Conservation (phyloP, 1,140 invertebrate species). For the Pseudomyrmex concolor region DNA sequence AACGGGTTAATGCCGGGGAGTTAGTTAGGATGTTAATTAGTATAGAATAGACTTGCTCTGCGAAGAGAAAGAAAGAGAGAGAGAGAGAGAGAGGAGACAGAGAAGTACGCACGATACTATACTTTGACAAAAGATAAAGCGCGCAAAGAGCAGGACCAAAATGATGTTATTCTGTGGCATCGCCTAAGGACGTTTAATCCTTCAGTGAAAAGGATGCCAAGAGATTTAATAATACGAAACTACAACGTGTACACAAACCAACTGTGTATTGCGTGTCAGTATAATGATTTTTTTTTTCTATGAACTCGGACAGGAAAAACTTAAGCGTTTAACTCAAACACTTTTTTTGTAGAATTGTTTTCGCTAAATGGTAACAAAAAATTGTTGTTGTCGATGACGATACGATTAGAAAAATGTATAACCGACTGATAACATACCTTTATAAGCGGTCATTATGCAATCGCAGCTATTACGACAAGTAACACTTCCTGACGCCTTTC, state of each 20-base stretch:
- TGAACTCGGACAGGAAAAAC: neutral
- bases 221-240: neutral
- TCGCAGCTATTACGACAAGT: conserved; percentile 48
- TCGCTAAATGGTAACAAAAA: neutral
- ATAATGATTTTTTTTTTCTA: neutral
- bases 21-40: conserved; percentile 55
- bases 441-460: conserved; percentile 57
- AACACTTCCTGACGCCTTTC: conserved; percentile 68
- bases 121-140: conserved; percentile 23
- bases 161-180: conserved; percentile 29
- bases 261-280: neutral
- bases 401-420: conserved; percentile 7
- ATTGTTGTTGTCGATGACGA: neutral
- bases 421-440: neutral
- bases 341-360: no score
- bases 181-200: conserved; percentile 19
- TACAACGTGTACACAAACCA: neutral
- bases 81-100: no score
- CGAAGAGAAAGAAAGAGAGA: no score
- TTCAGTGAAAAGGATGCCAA: neutral
- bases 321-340: neutral
- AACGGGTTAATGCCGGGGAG: conserved; percentile 47
- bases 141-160: conserved; percentile 29
- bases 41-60: conserved; percentile 41
- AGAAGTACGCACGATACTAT: conserved; percentile 29